phyloP scores from a whole-genome alignment of 2,113 vertebrate genomes.

The Hyperoodon ampullatus region DNA sequence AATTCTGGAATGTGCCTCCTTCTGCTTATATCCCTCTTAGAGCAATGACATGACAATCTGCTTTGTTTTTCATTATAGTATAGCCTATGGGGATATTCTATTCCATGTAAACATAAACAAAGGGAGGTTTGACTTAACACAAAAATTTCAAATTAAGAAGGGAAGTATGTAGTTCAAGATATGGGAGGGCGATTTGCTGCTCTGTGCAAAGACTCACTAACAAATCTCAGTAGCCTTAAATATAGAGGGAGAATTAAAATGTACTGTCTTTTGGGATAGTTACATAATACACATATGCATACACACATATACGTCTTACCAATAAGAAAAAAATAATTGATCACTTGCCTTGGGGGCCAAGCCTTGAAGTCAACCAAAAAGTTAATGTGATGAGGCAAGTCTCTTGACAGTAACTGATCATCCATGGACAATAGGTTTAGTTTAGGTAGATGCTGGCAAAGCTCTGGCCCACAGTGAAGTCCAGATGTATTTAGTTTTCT shows the following conservation, averaged over 20 bases:
- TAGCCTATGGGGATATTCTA: constrained; percentile 38
- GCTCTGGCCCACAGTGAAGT: constrained; percentile 59
- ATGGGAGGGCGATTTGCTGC: not conserved
- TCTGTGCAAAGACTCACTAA: not conserved
- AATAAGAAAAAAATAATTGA: constrained; percentile 36
- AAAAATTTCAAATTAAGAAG: constrained; percentile 63
- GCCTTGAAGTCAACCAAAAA: constrained; percentile 58
- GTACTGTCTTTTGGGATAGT: not conserved
- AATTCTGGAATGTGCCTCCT: constrained; percentile 2
- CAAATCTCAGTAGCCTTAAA: not conserved
- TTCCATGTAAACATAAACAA: constrained; percentile 58
- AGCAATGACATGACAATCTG: not conserved
- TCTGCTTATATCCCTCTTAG: not conserved
- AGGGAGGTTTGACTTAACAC: constrained; percentile 43
- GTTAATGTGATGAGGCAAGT: constrained; percentile 44
- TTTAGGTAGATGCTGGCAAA: constrained; percentile 64
- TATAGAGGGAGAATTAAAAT: constrained; percentile 34
- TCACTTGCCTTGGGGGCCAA: constrained; percentile 49
- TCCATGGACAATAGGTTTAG: constrained; percentile 74
- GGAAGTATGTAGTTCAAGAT: constrained; percentile 51
- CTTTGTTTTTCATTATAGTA: constrained; percentile 62
- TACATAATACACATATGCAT: not conserved
- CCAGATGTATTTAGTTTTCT: constrained; percentile 58
- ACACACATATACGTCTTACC: not conserved
- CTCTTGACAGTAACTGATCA: constrained; percentile 81